Percentiles rank a stretch among this genome's conserved stretches.
phyloP scores from a whole-genome alignment of 2,888 invertebrate species.

The Linnaemya tessellans region DNA sequence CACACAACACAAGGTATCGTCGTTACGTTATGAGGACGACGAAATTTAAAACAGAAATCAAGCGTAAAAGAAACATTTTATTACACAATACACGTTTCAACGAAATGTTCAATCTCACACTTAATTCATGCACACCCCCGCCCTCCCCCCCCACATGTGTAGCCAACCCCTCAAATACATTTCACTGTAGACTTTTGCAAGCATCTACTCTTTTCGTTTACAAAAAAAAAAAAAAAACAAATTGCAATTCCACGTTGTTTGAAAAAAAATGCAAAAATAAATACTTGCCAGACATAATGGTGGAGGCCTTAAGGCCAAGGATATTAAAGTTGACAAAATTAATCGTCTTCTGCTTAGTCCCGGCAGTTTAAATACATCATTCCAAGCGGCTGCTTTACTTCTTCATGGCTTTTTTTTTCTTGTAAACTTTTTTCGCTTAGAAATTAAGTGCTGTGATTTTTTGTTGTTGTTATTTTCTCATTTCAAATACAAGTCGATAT shows the following conservation, averaged over 20 bases:
- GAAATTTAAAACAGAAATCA: conserved; percentile 40
- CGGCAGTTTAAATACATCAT: conserved; percentile 24
- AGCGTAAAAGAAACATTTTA: conserved; percentile 11
- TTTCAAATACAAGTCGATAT: conserved; percentile 12
- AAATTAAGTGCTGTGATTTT: conserved; percentile 11
- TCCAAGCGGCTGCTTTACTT: conserved; percentile 18
- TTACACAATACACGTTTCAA: neutral
- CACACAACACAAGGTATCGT: neutral
- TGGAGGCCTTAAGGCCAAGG: conserved; percentile 49
- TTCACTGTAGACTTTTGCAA: neutral
- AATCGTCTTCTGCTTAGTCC: conserved; percentile 49
- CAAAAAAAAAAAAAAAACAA: neutral
- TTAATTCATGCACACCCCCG: conserved; percentile 12
- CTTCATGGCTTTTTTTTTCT: conserved; percentile 1
- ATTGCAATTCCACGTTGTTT: conserved; percentile 12
- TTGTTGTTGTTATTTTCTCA: neutral
- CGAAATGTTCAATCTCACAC: neutral
- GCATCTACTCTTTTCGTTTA: conserved; percentile 15
- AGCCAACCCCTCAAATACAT: neutral
- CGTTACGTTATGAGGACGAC: neutral
- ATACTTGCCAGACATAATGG: neutral
- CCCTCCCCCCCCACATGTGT: conserved; percentile 18
- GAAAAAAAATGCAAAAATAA: neutral
- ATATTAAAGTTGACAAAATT: conserved; percentile 55
- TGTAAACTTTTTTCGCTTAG: conserved; percentile 6